Evolutionary conservation across 1,140 invertebrate genomes (phyloP).

Genomic region (Diprion similis): DNA sequence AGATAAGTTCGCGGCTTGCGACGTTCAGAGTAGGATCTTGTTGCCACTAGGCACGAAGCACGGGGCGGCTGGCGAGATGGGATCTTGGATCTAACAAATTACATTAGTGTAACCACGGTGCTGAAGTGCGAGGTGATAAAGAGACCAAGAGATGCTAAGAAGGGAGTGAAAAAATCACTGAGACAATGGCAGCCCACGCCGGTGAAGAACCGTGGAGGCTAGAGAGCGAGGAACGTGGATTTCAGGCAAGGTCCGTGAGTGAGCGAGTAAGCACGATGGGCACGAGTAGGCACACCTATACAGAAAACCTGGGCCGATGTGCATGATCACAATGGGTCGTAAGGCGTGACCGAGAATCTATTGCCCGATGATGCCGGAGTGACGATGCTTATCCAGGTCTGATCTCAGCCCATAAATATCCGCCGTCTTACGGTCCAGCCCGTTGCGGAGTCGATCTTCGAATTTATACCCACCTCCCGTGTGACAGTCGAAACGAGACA

Average conservation of each 20-base stretch:
- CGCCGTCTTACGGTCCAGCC: neutral
- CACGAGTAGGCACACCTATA: too few species aligned
- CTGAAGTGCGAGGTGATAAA: neutral
- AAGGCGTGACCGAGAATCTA: constrained; percentile 5
- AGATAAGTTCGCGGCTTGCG: neutral
- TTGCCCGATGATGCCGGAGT: constrained; percentile 1
- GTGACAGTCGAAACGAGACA: too few species aligned
- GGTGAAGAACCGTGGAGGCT: neutral
- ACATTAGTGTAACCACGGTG: neutral
- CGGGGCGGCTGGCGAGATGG: neutral
- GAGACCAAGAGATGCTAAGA: neutral
- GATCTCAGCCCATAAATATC: neutral
- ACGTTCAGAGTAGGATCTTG: neutral
- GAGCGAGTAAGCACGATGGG: too few species aligned
- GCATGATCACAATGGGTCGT: neutral
- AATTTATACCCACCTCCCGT: neutral
- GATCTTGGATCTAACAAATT: constrained; percentile 3
- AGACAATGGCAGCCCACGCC: neutral
- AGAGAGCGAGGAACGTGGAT: too few species aligned
- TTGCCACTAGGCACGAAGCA: neutral
- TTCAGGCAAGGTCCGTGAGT: too few species aligned
- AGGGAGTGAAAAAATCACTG: neutral
- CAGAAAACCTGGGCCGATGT: too few species aligned
- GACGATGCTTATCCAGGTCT: neutral
- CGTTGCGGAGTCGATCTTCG: neutral